phyloP scores from a whole-genome alignment of 2,888 invertebrate genomes.

The Lysandra coridon region DNA sequence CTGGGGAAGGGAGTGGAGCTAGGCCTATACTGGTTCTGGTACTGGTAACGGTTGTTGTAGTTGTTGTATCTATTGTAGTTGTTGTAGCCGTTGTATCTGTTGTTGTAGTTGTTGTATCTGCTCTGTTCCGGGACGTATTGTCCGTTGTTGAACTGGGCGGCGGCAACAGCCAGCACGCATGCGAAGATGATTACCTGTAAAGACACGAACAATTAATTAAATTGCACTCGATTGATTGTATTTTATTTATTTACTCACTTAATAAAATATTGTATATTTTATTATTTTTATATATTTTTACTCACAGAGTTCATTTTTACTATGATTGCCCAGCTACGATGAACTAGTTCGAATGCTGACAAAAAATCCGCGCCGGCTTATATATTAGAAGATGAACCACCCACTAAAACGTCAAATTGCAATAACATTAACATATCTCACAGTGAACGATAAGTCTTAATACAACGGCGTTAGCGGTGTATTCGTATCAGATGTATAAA shows the following conservation, averaged over 20 bases:
- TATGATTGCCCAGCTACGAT: conserved; percentile 58
- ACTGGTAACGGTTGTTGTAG: conserved; percentile 39
- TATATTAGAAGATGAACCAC: conserved; percentile 68
- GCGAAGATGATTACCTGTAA: conserved; percentile 50
- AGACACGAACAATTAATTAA: conserved; percentile 20
- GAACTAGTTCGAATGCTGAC: conserved; percentile 72
- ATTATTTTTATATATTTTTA: conserved; percentile 40
- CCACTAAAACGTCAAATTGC: conserved; percentile 64
- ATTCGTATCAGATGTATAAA: conserved; percentile 37
- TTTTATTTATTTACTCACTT: conserved; percentile 21
- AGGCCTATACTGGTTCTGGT: conserved; percentile 32
- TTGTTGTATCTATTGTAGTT: conserved; percentile 35
- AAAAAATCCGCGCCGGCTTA: conserved; percentile 70
- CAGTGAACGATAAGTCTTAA: conserved; percentile 51
- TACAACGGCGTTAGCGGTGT: conserved; percentile 43
- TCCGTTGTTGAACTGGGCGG: conserved; percentile 52
- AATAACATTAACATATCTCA: conserved; percentile 71
- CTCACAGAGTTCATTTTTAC: conserved; percentile 67
- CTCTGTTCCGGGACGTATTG: conserved; percentile 39
- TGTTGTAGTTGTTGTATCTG: conserved; percentile 40
- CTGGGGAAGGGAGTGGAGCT: conserved; percentile 30
- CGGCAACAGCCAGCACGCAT: conserved; percentile 56
- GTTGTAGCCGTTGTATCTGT: conserved; percentile 36
- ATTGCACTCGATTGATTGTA: not conserved
- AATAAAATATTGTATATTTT: conserved; percentile 14